Evolutionary conservation across 2,113 vertebrate species (phyloP).

Genomic region (Hyaena hyaena): DNA sequence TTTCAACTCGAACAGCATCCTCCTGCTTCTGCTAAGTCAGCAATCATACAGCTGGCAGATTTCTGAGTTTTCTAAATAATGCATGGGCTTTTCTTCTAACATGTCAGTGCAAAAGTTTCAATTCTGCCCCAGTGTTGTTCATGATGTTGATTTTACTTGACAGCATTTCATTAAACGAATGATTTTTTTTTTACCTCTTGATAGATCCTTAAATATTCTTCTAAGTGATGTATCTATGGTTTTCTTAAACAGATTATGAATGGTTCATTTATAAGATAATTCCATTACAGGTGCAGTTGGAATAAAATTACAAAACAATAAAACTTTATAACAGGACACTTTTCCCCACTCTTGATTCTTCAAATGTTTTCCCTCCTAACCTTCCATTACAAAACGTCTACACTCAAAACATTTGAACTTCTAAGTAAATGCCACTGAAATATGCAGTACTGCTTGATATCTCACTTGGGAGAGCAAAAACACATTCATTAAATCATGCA

Average conservation of each 20-base stretch:
- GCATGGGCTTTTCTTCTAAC: conserved; percentile 92
- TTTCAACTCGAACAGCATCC: conserved; percentile 86
- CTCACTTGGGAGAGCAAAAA: conserved; percentile 80
- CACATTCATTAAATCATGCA: conserved; percentile 80
- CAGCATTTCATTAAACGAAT: conserved; percentile 94
- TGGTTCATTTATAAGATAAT: conserved; percentile 86
- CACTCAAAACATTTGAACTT: conserved; percentile 79
- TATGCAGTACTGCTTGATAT: conserved; percentile 82
- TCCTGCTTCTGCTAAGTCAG: conserved; percentile 91
- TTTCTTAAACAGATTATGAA: conserved; percentile 84
- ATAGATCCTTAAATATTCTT: conserved; percentile 88
- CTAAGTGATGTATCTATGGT: conserved; percentile 87
- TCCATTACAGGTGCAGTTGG: conserved; percentile 78
- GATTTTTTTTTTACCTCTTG: conserved; percentile 85
- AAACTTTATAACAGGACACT: conserved; percentile 62
- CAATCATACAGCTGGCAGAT: conserved; percentile 91
- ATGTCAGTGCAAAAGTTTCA: conserved; percentile 91
- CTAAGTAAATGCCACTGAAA: conserved; percentile 83
- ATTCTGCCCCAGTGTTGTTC: conserved; percentile 88
- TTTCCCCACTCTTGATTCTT: conserved; percentile 71
- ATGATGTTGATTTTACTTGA: conserved; percentile 91
- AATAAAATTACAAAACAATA: conserved; percentile 72
- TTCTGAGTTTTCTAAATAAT: conserved; percentile 92
- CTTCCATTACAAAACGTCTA: conserved; percentile 62
- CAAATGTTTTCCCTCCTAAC: conserved; percentile 35